phyloP scores from a whole-genome alignment of 1,140 invertebrate genomes.

The Zaprionus capensis region DNA sequence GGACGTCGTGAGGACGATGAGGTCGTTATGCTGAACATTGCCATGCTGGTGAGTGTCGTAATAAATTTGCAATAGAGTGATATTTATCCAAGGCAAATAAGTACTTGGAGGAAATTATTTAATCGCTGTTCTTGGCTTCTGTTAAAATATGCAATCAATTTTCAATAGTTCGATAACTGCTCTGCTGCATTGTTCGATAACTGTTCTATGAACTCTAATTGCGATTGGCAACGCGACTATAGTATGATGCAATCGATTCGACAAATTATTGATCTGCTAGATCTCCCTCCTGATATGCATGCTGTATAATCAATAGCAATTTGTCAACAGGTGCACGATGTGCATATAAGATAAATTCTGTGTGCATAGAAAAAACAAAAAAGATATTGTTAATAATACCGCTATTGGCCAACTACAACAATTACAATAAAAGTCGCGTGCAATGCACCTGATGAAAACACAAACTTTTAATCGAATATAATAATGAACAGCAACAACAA shows the following conservation, averaged over 20 bases:
- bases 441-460: conserved; percentile 46
- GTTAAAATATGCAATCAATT: not conserved
- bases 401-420: conserved; percentile 24
- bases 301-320: conserved; percentile 26
- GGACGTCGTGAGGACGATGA: conserved; percentile 90
- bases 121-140: not conserved
- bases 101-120: not conserved
- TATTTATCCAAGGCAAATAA: too few relatives aligned
- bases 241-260: conserved; percentile 26
- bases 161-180: conserved; percentile 8
- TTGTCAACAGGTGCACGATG: conserved; percentile 24
- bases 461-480: conserved; percentile 24
- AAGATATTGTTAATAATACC: conserved; percentile 11
- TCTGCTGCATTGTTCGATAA: conserved; percentile 3
- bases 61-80: not conserved
- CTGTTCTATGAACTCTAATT: conserved; percentile 12
- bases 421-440: conserved; percentile 51
- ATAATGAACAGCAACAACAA: conserved; percentile 6
- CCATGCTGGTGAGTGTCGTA: conserved; percentile 90
- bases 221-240: conserved; percentile 5
- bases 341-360: conserved; percentile 9
- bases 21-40: conserved; percentile 93
- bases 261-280: conserved; percentile 24
- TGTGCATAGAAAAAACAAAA: conserved; percentile 13
- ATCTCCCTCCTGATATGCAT: not conserved